Evolutionary conservation across 2,888 invertebrate species (phyloP), one percentile per base, ranked within the genome.

Genomic region (Lypha dubia): DNA sequence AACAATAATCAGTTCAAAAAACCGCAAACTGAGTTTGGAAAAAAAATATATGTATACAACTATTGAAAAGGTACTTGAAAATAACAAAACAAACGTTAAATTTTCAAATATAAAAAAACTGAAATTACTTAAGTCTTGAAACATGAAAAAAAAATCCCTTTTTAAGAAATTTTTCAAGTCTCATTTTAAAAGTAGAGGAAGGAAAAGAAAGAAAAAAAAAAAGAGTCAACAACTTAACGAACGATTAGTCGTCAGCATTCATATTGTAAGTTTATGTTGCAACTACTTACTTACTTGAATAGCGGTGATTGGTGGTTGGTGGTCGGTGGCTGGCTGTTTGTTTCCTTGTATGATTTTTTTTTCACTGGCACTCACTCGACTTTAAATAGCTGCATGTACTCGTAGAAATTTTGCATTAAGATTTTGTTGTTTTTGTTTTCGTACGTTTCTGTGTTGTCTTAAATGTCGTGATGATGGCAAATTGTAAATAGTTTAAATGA

Each of bases 401-500:
- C n/a, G n/a, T n/a, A 74, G 53, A 56, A 70, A 65, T 75, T 79
- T 70, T 79, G 75, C 58, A 67, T 75, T 71, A 71, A 51, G 74
- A 60, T 63, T 53, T 51, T 60, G 35, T 49, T 73, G 32, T n/a
- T 46, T 56, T 51, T 53, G 53, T 13, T 17, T 20, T 53, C 62
- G 20, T 74, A 41, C 51, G 15, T 65, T 71, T 35, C 24, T 63
- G 71, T 65, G 71, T 65, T 79, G 53, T 79, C 49, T 49, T 56
- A 89, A 89, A 90, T 91, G 91, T 91, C 91, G 91, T 91, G 91
- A 91, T 91, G 91, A 91, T 91, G 91, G 91, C 91, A 91, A 91
- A 91, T 91, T 91, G 91, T 91, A 91, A 91, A 91, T 91, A 90
- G 91, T 91, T 91, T 91, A 90, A 90, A 90, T 90, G 90, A 89